phyloP scores from a whole-genome alignment of 1,140 invertebrate species.

The Sitobion miscanthi region DNA sequence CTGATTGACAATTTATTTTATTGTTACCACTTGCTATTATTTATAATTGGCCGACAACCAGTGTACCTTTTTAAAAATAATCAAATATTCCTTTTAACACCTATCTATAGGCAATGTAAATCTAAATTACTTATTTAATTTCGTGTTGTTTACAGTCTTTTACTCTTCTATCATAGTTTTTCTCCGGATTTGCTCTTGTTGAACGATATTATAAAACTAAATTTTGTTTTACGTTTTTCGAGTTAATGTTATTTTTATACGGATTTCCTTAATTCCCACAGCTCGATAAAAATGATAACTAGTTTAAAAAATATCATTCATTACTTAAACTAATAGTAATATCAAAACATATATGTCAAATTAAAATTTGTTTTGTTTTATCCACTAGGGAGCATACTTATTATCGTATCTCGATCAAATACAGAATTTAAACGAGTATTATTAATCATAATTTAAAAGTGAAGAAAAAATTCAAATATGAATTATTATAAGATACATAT shows the following conservation, averaged over 20 bases:
- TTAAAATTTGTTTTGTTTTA: slow-evolving; percentile 11
- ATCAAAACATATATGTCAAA: background rate
- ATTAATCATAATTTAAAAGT: too few species aligned
- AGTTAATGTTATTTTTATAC: too few species aligned
- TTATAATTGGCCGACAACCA: too few species aligned
- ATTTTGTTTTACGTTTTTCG: too few species aligned
- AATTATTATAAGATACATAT: too few species aligned
- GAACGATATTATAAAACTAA: background rate
- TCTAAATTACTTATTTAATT: too few species aligned
- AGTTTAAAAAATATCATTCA: background rate
- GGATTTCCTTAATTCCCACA: background rate
- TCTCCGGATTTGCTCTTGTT: background rate
- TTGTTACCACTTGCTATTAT: too few species aligned
- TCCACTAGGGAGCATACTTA: background rate
- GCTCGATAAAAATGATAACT: background rate
- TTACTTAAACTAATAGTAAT: background rate
- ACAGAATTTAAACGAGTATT: background rate
- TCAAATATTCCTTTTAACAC: too few species aligned
- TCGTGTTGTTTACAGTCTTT: background rate
- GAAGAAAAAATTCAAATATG: too few species aligned
- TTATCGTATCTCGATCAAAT: background rate
- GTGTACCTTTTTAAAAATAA: too few species aligned
- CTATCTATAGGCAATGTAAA: too few species aligned
- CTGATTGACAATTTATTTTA: too few species aligned
- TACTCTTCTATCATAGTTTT: background rate